Percentiles rank a stretch among this genome's conserved stretches.
Conservation (phyloP, 1,140 invertebrate genomes). For the Bilobella aurantiaca region DNA sequence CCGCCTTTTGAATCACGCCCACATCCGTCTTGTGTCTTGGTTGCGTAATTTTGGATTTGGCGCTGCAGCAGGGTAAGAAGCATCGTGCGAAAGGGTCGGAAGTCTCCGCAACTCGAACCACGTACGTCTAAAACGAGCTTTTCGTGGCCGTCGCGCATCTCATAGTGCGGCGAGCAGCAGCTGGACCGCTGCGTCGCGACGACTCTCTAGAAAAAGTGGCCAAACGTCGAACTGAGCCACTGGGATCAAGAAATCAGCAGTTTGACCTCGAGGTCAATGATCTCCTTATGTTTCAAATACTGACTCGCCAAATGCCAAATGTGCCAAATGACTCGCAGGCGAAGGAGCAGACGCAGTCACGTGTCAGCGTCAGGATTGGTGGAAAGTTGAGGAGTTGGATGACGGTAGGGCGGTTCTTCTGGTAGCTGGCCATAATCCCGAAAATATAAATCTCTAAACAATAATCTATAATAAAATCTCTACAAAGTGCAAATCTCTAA, state of each 20-base stretch:
- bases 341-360: neutral
- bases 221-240: neutral
- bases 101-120: neutral
- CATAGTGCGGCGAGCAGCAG: neutral
- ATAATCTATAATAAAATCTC: too few species aligned
- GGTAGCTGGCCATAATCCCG: too few species aligned
- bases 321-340: neutral
- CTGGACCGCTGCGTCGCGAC: neutral
- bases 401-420: neutral
- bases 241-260: too few species aligned
- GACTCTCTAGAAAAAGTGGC: neutral
- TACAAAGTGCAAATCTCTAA: too few species aligned
- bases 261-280: too few species aligned
- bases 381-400: neutral
- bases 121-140: too few species aligned
- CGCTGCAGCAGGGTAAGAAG: neutral
- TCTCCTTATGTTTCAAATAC: neutral
- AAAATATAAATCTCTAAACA: too few species aligned
- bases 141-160: neutral
- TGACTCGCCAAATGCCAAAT: too few species aligned
- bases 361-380: neutral
- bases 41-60: neutral
- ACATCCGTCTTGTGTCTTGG: neutral
- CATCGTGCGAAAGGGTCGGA: neutral
- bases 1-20: neutral